phyloP scores from a whole-genome alignment of 2,113 vertebrate genomes.

The Choloepus hoffmanni region DNA sequence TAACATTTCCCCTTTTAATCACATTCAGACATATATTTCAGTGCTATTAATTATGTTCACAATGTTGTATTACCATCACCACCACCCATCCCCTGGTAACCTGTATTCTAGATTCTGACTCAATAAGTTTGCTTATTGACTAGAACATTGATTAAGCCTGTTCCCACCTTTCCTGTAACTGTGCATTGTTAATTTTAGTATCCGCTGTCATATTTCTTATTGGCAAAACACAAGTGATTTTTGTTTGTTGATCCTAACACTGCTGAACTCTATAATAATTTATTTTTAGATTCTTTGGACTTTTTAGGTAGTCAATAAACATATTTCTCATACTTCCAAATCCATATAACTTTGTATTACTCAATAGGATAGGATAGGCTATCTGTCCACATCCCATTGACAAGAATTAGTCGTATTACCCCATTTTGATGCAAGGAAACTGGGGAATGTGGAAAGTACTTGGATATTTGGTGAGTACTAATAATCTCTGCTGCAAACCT shows the following conservation, averaged over 20 bases:
- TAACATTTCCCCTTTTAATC: too few species aligned
- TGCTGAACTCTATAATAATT: background rate
- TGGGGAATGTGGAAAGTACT: background rate
- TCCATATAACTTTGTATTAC: background rate
- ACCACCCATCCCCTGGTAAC: too few species aligned
- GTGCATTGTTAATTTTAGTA: background rate
- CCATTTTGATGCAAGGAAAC: background rate
- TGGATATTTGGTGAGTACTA: background rate
- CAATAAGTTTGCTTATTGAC: background rate
- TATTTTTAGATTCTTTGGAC: background rate
- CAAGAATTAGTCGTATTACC: background rate
- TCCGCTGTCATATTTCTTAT: background rate
- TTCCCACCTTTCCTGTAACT: background rate
- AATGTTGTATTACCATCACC: too few species aligned
- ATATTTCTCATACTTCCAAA: background rate
- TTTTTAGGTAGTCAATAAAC: background rate
- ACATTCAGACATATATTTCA: too few species aligned
- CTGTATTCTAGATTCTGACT: too few species aligned
- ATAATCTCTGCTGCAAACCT: background rate
- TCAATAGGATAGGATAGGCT: background rate
- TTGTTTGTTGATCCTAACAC: background rate
- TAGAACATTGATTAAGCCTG: background rate
- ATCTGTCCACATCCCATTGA: background rate
- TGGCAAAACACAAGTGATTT: background rate
- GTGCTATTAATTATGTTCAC: too few species aligned